phyloP scores from a whole-genome alignment of 2,888 invertebrate species.

The Alloplasta piceator region DNA sequence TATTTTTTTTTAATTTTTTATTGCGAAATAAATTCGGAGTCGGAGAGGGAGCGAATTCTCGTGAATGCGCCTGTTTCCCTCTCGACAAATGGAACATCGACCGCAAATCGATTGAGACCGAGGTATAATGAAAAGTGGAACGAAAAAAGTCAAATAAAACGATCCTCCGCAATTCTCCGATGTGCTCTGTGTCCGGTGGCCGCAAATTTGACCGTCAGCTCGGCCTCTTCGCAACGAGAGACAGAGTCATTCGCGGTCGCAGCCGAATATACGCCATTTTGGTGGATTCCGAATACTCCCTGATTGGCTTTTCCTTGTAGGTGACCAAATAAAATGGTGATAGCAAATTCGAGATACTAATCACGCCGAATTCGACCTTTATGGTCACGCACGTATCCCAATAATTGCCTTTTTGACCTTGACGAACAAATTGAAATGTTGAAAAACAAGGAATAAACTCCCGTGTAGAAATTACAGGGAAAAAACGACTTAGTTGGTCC shows the following conservation, averaged over 20 bases:
- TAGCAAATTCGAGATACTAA: conserved; percentile 7
- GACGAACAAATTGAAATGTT: neutral
- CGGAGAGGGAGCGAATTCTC: conserved; percentile 16
- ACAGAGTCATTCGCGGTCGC: conserved; percentile 46
- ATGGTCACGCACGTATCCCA: conserved; percentile 5
- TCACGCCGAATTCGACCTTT: neutral
- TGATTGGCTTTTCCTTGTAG: conserved; percentile 57
- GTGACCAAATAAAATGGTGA: conserved; percentile 57
- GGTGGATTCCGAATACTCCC: conserved; percentile 4
- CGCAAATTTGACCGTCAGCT: conserved; percentile 66
- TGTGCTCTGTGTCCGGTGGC: conserved; percentile 25
- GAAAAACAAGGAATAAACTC: neutral
- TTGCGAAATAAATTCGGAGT: no score
- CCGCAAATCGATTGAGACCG: conserved; percentile 59
- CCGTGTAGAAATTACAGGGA: no score
- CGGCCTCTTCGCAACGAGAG: conserved; percentile 52
- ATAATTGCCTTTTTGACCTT: conserved; percentile 32
- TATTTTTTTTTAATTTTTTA: neutral
- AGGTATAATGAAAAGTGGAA: conserved; percentile 52
- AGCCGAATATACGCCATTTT: neutral
- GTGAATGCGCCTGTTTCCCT: neutral
- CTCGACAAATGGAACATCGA: conserved; percentile 40
- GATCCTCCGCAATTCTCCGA: no score
- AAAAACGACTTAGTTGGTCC: no score
- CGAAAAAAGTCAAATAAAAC: no score